These are phyloP conservation scores for Drosophila falleni DNA, from an alignment of 2,888 invertebrate species.

Conservation along the genomic window DNA sequence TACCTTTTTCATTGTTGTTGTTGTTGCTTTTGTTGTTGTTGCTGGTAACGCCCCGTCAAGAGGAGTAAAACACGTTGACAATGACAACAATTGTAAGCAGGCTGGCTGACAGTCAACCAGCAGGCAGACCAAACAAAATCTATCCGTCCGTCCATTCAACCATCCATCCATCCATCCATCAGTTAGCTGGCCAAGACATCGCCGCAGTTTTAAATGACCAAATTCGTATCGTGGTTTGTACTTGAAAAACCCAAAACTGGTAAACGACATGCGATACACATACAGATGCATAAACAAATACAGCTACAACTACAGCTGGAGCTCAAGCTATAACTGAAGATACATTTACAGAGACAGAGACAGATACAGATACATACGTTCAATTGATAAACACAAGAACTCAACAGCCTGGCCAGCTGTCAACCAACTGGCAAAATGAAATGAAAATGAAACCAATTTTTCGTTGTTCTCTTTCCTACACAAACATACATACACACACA, in stretches of 20 bases:
- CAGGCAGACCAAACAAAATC: constrained; percentile 45
- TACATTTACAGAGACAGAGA: constrained; percentile 3
- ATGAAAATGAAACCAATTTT: constrained; percentile 68
- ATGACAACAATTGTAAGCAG: constrained; percentile 79
- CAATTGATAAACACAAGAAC: constrained; percentile 45
- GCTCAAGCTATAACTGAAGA: constrained; percentile 1
- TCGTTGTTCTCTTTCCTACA: constrained; percentile 15
- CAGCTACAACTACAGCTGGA: background rate
- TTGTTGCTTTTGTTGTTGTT: constrained; percentile 19
- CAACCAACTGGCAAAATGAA: constrained; percentile 63
- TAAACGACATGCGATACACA: constrained; percentile 66
- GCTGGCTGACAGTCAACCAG: constrained; percentile 16
- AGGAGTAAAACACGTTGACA: constrained; percentile 73
- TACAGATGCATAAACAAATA: constrained; percentile 10
- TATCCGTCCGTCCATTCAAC: constrained; percentile 1
- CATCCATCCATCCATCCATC: constrained; percentile 58
- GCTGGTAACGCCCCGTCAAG: constrained; percentile 56
- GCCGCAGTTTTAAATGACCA: constrained; percentile 81
- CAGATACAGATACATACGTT: constrained; percentile 11
- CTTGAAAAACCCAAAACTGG: constrained; percentile 76
- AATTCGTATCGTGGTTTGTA: constrained; percentile 80
- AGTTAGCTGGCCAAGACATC: constrained; percentile 56
- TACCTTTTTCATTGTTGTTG: background rate
- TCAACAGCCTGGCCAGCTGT: constrained; percentile 54
- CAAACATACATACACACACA: background rate